Conservation (phyloP, 2,888 invertebrate species). For the Leptogaster cylindrica region DNA sequence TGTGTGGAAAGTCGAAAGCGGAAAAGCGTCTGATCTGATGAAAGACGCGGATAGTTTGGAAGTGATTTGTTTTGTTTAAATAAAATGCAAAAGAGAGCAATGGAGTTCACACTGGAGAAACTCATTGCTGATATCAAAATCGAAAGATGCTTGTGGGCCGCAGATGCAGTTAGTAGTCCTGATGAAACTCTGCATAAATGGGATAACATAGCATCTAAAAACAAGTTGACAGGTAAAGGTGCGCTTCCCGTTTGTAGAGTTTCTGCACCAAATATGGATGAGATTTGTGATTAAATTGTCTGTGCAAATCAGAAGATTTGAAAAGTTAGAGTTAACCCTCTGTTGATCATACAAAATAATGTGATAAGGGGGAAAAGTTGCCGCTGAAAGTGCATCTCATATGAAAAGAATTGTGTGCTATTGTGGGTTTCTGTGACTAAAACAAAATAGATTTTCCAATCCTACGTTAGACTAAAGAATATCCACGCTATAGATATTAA, state of each 20-base stretch:
- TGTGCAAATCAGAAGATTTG: too few species aligned
- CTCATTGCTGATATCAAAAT: conserved; percentile 58
- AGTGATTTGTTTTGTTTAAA: background rate
- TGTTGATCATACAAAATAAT: too few species aligned
- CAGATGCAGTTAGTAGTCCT: background rate
- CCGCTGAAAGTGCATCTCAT: too few species aligned
- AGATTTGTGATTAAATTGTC: background rate
- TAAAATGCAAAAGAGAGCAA: conserved; percentile 38
- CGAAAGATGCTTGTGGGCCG: conserved; percentile 57
- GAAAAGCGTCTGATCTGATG: conserved; percentile 12
- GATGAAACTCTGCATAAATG: conserved; percentile 58
- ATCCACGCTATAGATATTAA: too few species aligned
- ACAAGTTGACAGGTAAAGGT: conserved; percentile 56
- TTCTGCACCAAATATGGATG: too few species aligned
- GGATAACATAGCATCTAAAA: conserved; percentile 58
- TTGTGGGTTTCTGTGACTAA: too few species aligned
- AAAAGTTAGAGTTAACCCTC: background rate
- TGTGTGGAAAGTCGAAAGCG: background rate
- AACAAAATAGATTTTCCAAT: too few species aligned
- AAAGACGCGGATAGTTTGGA: background rate
- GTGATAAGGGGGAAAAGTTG: too few species aligned
- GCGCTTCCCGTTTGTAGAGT: too few species aligned
- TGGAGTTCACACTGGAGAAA: conserved; percentile 59
- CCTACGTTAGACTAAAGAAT: too few species aligned
- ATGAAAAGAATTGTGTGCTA: too few species aligned